phyloP scores from a whole-genome alignment of 1,140 invertebrate species.

The Batillaria attramentaria region DNA sequence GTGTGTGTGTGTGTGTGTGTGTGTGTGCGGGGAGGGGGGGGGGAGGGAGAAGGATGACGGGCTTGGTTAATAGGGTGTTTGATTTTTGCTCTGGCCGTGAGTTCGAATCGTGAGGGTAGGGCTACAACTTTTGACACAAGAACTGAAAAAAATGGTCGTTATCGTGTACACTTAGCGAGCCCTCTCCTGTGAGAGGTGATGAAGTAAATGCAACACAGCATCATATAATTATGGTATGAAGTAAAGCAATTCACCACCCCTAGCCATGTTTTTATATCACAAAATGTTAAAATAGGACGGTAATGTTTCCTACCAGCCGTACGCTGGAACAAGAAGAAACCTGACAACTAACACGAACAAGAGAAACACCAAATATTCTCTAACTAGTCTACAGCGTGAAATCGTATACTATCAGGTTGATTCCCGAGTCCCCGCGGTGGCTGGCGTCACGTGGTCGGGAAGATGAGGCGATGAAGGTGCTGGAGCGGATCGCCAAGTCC shows the following conservation, averaged over 20 bases:
- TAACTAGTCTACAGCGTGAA: background rate
- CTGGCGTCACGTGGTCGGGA: constrained; percentile 87
- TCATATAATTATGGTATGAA: too few species aligned
- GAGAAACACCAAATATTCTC: background rate
- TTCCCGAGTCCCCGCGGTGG: constrained; percentile 92
- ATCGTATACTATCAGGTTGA: constrained; percentile 48
- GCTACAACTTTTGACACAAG: background rate
- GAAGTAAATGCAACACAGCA: too few species aligned
- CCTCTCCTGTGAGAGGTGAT: too few species aligned
- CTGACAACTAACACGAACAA: background rate
- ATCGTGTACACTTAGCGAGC: too few species aligned
- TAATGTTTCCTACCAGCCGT: background rate
- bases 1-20: background rate
- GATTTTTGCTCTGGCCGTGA: background rate
- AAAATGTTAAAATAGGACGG: too few species aligned
- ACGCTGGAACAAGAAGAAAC: background rate
- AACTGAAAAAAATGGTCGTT: background rate
- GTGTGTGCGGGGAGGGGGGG: background rate
- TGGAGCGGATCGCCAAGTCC: constrained; percentile 86
- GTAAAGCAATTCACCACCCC: too few species aligned
- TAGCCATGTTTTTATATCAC: too few species aligned
- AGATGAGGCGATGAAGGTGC: constrained; percentile 86
- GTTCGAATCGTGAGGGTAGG: background rate
- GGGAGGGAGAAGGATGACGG: background rate
- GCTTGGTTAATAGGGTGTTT: background rate